phyloP scores from a whole-genome alignment of 1,140 invertebrate genomes.

The Diachasmimorpha longicaudata region DNA sequence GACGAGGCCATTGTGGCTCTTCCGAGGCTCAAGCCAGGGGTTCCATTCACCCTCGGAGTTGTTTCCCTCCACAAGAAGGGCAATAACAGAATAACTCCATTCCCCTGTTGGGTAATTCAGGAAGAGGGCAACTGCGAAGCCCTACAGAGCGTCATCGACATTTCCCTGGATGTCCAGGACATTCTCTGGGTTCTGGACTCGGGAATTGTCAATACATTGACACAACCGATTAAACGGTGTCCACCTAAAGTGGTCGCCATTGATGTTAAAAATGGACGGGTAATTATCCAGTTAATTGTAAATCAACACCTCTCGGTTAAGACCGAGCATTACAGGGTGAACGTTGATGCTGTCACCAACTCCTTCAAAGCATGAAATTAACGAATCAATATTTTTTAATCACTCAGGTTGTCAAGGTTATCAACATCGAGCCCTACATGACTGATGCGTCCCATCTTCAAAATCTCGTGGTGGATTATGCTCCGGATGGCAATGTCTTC shows the following conservation, averaged over 20 bases:
- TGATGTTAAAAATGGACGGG: conserved; percentile 65
- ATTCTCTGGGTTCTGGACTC: conserved; percentile 74
- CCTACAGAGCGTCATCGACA: conserved; percentile 68
- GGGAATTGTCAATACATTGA: conserved; percentile 71
- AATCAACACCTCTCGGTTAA: too few relatives aligned
- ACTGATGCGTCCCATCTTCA: conserved; percentile 67
- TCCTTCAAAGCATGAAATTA: too few relatives aligned
- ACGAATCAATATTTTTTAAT: background rate
- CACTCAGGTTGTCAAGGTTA: conserved; percentile 62
- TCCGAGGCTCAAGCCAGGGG: conserved; percentile 67
- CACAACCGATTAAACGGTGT: conserved; percentile 68
- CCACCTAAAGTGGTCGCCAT: conserved; percentile 73
- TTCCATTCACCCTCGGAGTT: conserved; percentile 69
- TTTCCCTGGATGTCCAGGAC: conserved; percentile 66
- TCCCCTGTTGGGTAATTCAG: conserved; percentile 69
- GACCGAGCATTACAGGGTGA: too few relatives aligned
- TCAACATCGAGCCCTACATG: conserved; percentile 66
- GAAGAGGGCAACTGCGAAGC: conserved; percentile 70
- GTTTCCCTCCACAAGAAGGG: conserved; percentile 65
- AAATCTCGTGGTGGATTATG: conserved; percentile 68
- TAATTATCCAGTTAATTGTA: conserved; percentile 11
- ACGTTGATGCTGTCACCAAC: too few relatives aligned
- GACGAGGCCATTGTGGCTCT: conserved; percentile 66
- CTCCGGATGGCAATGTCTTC: conserved; percentile 53
- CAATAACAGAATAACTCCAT: conserved; percentile 60